Percentiles rank a stretch among this genome's conserved stretches.
Conservation (phyloP, 2,797 vertebrate genomes). For the Myotis pilosus region DNA sequence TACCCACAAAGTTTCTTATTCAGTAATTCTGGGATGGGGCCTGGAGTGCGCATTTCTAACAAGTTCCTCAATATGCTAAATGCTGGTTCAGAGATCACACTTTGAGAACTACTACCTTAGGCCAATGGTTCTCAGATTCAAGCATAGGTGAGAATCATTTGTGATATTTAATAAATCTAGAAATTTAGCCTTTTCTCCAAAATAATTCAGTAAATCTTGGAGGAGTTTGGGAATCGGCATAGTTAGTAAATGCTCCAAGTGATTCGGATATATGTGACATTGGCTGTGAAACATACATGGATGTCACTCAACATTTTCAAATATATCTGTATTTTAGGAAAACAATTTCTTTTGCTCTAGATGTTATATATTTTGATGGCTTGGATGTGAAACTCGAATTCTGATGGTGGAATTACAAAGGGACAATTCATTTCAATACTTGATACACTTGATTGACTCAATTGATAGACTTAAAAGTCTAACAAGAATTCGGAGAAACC, state of each 20-base stretch:
- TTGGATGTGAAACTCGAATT: constrained; percentile 24
- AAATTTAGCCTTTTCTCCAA: neutral
- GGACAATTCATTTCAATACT: neutral
- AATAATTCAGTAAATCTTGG: neutral
- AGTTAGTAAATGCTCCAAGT: neutral
- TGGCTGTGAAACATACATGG: neutral
- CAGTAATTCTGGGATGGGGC: neutral
- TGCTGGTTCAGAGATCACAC: neutral
- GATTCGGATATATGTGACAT: neutral
- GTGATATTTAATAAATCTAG: neutral
- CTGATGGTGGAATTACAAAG: neutral
- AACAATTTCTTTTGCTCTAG: constrained; percentile 13
- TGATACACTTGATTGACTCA: constrained; percentile 6
- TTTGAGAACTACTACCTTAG: neutral
- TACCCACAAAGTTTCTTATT: neutral
- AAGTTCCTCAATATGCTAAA: constrained; percentile 10
- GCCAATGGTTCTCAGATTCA: constrained; percentile 32
- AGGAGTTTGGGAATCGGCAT: neutral
- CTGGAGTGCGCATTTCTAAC: constrained; percentile 23
- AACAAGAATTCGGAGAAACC: neutral
- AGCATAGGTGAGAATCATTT: neutral
- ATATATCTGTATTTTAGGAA: constrained; percentile 26
- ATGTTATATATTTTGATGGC: constrained; percentile 9
- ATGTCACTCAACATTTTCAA: constrained; percentile 4
- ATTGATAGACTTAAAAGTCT: constrained; percentile 2